Evolutionary conservation across 2,113 vertebrate species (phyloP).

Genomic region (Anolis carolinensis): DNA sequence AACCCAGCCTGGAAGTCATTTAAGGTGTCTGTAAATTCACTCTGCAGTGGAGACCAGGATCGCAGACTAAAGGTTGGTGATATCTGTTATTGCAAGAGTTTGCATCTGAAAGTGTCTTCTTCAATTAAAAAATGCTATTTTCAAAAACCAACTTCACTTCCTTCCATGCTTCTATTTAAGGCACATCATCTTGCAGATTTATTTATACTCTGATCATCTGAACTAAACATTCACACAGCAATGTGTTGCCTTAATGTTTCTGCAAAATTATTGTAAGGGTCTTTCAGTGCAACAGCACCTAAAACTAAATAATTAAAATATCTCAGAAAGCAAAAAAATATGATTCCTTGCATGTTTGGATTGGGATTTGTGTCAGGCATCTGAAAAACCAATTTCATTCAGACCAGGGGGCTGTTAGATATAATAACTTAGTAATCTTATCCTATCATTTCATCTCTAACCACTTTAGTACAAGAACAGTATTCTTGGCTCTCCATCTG

Average conservation of each 20-base stretch:
- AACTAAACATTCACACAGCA: conserved; percentile 42
- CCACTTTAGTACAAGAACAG: background rate
- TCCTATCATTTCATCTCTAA: background rate
- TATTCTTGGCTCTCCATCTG: background rate
- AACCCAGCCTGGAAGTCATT: conserved; percentile 97
- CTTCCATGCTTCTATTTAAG: conserved; percentile 16
- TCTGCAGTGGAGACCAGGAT: conserved; percentile 95
- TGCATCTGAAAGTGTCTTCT: background rate
- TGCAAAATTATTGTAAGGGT: background rate
- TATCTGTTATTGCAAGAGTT: conserved; percentile 12
- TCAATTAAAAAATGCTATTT: background rate
- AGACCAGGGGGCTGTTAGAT: conserved; percentile 6
- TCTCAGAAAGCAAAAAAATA: background rate
- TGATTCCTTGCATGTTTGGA: background rate
- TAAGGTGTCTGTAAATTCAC: conserved; percentile 95
- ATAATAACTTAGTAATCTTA: background rate
- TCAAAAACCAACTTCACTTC: background rate
- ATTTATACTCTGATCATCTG: conserved; percentile 46
- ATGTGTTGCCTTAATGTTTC: conserved; percentile 18
- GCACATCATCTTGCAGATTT: conserved; percentile 21
- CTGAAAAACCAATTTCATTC: conserved; percentile 26
- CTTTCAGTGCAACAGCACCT: conserved; percentile 8
- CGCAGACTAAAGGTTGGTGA: conserved; percentile 90
- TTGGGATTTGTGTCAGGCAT: background rate
- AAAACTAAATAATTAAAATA: conserved; percentile 34